phyloP scores from a whole-genome alignment of 2,888 invertebrate genomes.

The Chrysomela aeneicollis region DNA sequence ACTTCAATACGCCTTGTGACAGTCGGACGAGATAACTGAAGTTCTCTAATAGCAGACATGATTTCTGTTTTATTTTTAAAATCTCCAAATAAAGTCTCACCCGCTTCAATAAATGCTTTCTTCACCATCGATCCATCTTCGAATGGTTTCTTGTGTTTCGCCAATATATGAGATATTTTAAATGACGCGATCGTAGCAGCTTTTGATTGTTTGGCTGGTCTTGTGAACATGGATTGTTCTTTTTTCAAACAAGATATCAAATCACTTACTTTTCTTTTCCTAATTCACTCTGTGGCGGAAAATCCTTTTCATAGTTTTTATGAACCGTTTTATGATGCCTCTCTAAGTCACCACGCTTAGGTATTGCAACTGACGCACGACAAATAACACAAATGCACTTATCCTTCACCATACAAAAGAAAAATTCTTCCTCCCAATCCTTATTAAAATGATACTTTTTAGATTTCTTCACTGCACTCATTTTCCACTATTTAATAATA shows the following conservation, averaged over 20 bases:
- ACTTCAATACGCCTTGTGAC: constrained; percentile 24
- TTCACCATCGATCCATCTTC: constrained; percentile 17
- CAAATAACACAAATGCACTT: constrained; percentile 11
- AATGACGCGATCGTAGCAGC: constrained; percentile 16
- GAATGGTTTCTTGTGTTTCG: constrained; percentile 14
- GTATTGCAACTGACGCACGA: constrained; percentile 4
- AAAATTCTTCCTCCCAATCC: constrained; percentile 13
- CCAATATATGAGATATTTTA: constrained; percentile 19
- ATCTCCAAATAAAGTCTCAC: constrained; percentile 15
- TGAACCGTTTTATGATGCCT: constrained; percentile 16
- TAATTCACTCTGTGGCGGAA: constrained; percentile 16
- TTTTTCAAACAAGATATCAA: background rate
- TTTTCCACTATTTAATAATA: too few relatives aligned
- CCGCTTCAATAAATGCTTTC: constrained; percentile 20
- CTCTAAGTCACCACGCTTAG: constrained; percentile 12
- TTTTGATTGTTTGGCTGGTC: constrained; percentile 7
- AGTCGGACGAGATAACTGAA: constrained; percentile 22
- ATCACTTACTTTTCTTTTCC: constrained; percentile 15
- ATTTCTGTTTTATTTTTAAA: constrained; percentile 12
- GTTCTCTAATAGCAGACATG: constrained; percentile 22
- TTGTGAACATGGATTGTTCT: constrained; percentile 20
- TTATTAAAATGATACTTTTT: constrained; percentile 2
- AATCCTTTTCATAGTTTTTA: constrained; percentile 11
- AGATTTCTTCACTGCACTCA: too few relatives aligned
- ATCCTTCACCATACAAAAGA: constrained; percentile 11